Evolutionary conservation across 2,888 invertebrate genomes (phyloP), one percentile per base, ranked within the genome.

Genomic region (Yponomeuta evonymella): DNA sequence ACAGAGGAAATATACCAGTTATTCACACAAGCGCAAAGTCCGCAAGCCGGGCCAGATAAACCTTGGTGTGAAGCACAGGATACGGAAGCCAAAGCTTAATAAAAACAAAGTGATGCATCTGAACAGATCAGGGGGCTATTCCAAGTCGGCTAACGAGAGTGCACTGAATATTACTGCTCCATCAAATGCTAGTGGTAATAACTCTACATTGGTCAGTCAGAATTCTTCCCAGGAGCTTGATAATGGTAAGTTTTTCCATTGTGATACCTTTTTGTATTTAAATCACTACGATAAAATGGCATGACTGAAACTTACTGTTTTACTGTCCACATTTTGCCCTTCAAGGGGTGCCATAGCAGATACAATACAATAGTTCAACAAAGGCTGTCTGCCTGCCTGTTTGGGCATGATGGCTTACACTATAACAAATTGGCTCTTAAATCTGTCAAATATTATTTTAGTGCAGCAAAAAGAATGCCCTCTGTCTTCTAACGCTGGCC

Each of bases 31-130:
- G 0, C 79, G 82, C 72, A 78, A 83, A 72, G 86, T 79, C 33
- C 81, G 88, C 43, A 86, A 84, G 70, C 90, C 90, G 11, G 94
- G 94, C 0, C 93, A 94, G 79, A 95, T 95, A n/a, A 95, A 95
- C 78, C 86, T 92, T 72, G 95, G 95, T 0, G 95, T 95, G 0
- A 83, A 88, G 72, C 95, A 95, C 77, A 94, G 91, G 73, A 94
- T 95, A 70, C 89, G 91, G 69, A 94, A 93, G 79, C 95, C 94
- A 0, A 95, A 94, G 82, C 79, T 87, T 0, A 89, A 90, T 51
- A 89, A 87, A 73, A 79, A 75, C 63, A 87, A 85, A 70, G 75
- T 77, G 8, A 69, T 79, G 0, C 75, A 71, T 43, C 71, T 75
- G 9, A 79, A 79, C 72, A 72, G 74, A 2, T 79, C 75, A 48